Evolutionary conservation across 1,140 invertebrate genomes (phyloP).

Genomic region (Euglossa dilemma): DNA sequence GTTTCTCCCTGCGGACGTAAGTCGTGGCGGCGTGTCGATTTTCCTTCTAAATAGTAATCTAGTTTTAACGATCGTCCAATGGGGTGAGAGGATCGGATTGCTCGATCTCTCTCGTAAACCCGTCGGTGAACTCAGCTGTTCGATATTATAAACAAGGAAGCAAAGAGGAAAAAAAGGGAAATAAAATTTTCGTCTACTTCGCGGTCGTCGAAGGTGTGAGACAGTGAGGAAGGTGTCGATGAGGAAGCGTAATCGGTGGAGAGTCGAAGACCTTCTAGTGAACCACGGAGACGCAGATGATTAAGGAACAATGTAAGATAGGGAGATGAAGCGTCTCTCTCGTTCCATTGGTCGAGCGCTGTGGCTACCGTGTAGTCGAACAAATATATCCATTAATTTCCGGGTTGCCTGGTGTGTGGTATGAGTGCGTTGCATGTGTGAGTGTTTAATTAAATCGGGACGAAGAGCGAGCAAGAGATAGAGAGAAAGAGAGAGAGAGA

Average conservation of each 20-base stretch:
- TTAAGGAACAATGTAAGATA: slow-evolving; percentile 50
- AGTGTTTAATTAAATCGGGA: slow-evolving; percentile 28
- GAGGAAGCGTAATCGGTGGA: background rate
- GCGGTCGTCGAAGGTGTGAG: slow-evolving; percentile 50
- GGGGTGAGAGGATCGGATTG: slow-evolving; percentile 63
- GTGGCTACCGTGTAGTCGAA: slow-evolving; percentile 72
- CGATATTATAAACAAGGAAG: slow-evolving; percentile 58
- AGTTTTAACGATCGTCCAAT: slow-evolving; percentile 70
- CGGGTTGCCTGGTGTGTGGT: slow-evolving; percentile 32
- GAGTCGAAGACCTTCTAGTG: slow-evolving; percentile 42
- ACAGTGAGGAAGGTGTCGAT: background rate
- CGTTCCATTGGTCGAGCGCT: slow-evolving; percentile 69
- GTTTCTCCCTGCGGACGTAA: background rate
- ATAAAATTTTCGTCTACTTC: slow-evolving; percentile 55
- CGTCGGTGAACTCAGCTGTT: slow-evolving; percentile 69
- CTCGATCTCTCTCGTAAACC: slow-evolving; percentile 63
- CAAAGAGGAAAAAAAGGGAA: slow-evolving; percentile 20
- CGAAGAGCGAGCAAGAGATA: slow-evolving; percentile 18
- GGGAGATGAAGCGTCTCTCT: slow-evolving; percentile 65
- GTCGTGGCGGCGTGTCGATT: slow-evolving; percentile 42
- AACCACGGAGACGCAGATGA: slow-evolving; percentile 55
- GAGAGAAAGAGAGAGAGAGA: slow-evolving; percentile 52
- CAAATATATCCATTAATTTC: slow-evolving; percentile 60
- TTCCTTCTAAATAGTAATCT: slow-evolving; percentile 62
- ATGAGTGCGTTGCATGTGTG: background rate